Evolutionary conservation across 2,797 vertebrate genomes (phyloP).

Genomic region (Rachycentron canadum): DNA sequence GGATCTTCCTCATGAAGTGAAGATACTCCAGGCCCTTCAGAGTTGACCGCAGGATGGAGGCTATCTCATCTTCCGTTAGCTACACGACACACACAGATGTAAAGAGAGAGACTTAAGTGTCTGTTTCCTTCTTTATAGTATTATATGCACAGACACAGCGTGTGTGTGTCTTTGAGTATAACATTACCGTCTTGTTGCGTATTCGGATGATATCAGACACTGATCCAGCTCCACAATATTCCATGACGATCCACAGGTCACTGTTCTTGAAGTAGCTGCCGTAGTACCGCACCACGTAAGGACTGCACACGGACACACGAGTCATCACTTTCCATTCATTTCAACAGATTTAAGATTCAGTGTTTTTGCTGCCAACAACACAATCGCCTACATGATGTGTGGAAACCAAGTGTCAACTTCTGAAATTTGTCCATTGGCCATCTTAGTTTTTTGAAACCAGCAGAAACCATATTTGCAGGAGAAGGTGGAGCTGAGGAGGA

Average conservation of each 20-base stretch:
- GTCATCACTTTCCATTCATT: neutral
- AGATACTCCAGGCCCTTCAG: conserved; percentile 96
- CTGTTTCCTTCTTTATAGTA: neutral
- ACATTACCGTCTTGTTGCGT: conserved; percentile 93
- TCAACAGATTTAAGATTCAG: too few species aligned
- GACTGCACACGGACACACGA: conserved; percentile 75
- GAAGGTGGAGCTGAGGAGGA: too few species aligned
- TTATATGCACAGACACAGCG: neutral
- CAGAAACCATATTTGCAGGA: too few species aligned
- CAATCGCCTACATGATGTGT: too few species aligned
- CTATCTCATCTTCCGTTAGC: conserved; percentile 95
- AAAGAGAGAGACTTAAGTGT: neutral
- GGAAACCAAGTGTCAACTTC: too few species aligned
- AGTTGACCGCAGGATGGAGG: conserved; percentile 92
- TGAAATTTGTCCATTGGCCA: too few species aligned
- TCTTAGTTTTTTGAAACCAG: too few species aligned
- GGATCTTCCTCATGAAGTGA: conserved; percentile 99
- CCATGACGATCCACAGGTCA: conserved; percentile 98
- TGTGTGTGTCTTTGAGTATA: neutral
- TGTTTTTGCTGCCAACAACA: too few species aligned
- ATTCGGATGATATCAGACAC: conserved; percentile 95
- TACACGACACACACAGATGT: conserved; percentile 52
- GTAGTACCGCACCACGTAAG: conserved; percentile 92
- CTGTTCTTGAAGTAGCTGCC: conserved; percentile 99
- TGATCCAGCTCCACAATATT: conserved; percentile 95